A percentile compares a stretch with the other conserved stretches of the same genome.
phyloP scores from a whole-genome alignment of 2,888 invertebrate genomes.

The Acleris cristana region DNA sequence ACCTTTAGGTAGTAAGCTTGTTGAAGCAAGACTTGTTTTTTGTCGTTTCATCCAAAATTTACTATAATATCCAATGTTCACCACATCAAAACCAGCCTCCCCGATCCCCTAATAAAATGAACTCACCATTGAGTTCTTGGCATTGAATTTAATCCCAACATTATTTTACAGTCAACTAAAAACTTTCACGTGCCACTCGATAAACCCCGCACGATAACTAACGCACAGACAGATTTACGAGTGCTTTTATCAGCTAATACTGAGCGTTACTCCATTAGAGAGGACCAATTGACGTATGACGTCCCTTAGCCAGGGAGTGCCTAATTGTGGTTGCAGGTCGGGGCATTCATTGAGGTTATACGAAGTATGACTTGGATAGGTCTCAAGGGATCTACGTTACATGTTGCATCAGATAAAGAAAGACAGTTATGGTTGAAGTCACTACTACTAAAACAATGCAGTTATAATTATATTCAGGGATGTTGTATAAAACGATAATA shows the following conservation, averaged over 20 bases:
- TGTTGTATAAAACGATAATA: no score
- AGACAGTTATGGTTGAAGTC: neutral
- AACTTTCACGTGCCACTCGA: conserved; percentile 41
- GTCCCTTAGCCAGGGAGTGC: conserved; percentile 24
- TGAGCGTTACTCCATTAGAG: conserved; percentile 48
- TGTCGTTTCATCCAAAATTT: no score
- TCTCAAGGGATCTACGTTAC: neutral
- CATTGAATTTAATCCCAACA: conserved; percentile 7
- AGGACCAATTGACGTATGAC: conserved; percentile 18
- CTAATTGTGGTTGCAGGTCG: conserved; percentile 22
- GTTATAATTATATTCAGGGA: no score
- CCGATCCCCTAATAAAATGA: no score
- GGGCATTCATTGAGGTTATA: conserved; percentile 25
- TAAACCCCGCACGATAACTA: conserved; percentile 45
- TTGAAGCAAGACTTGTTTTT: no score
- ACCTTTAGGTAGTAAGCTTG: no score
- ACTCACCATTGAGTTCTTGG: neutral
- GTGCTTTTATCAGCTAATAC: conserved; percentile 50
- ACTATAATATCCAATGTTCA: no score
- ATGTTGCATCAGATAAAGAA: neutral
- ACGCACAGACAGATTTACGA: conserved; percentile 52
- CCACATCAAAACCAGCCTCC: no score
- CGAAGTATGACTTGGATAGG: conserved; percentile 1
- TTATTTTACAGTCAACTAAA: conserved; percentile 16
- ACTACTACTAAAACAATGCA: no score